Base-by-base conservation (phyloP, 2,888 invertebrate genomes). In the Melinopterus prodromus region DNA sequence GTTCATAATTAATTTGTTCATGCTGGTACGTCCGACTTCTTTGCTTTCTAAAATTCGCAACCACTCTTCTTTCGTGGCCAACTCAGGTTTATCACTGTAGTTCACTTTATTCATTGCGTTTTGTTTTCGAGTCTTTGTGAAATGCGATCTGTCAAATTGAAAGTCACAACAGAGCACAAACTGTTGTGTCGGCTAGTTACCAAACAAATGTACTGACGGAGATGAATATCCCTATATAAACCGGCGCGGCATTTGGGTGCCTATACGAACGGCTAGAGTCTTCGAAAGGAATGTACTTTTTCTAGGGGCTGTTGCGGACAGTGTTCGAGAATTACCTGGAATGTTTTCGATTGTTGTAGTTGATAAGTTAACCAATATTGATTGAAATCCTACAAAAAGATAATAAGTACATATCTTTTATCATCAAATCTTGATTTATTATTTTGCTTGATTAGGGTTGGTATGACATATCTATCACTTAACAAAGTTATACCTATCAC, bases 1-100 rank as follows among this genome's bases (percentile, higher is more conserved):
- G 90, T 99, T 98, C 98, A 99, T 99, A 84, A 99, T 98, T 83
- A 99, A 92, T 89, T 97, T 96, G 90, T 99, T 99, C 96, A 99
- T 98, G 86, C 97, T 97, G 71, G 95, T 94, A 85, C 98, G 92
- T 79, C 97, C 97, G 84, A 98, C 94, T 85, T 96, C 96, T 84
- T 94, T 91, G 82, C 94, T 92, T 87, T 95, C 95, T 14, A 96
- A 90, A 87, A 93, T 92, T 82, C 92, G 93, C 85, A 95, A 91
- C 94, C 94, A 95, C 84, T 96, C 95, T 83, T 95, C 93, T 86
- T 93, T 93, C 84, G 93, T 89, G 81, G 90, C 87, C 78, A 87
- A 86, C 77, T 91, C 91, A 81, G 90, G 90, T 86, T 91, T 91
- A 81, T 91, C 91, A 71, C 90, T 87, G 83, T 89, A 91, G 86